Percentiles rank a stretch among this genome's conserved stretches.
Evolutionary conservation across 2,888 invertebrate species (phyloP).

Genomic region (Xestoiulus laeticollis): DNA sequence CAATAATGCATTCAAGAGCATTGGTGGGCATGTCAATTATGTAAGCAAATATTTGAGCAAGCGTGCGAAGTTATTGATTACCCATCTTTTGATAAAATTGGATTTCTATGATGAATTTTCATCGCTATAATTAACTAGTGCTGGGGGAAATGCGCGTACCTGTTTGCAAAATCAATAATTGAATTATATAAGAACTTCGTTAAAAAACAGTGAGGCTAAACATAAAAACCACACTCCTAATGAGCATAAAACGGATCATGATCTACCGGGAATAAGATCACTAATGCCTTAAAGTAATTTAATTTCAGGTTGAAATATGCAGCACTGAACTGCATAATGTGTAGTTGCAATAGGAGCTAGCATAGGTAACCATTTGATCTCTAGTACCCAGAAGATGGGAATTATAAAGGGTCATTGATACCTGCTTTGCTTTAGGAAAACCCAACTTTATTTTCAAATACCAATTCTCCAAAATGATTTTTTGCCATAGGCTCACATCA

Average conservation of each 20-base stretch:
- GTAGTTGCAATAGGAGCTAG: too few relatives aligned
- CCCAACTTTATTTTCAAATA: neutral
- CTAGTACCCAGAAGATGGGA: too few relatives aligned
- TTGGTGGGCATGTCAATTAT: neutral
- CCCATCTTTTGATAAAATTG: neutral
- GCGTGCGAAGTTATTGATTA: neutral
- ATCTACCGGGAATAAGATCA: neutral
- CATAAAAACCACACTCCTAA: neutral
- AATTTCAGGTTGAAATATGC: neutral
- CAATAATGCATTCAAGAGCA: neutral
- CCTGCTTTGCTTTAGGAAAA: neutral
- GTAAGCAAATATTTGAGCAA: neutral
- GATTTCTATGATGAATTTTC: neutral
- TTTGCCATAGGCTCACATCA: neutral
- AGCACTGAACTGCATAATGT: too few relatives aligned
- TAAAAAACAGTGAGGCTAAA: neutral
- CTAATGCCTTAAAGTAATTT: neutral
- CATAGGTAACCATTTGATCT: too few relatives aligned
- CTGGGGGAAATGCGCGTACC: too few relatives aligned
- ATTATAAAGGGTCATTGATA: too few relatives aligned
- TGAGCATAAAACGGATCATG: neutral
- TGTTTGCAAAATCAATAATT: neutral
- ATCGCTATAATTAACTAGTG: neutral
- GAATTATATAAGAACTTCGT: neutral
- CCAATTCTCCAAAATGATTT: neutral